Evolutionary conservation across 2,113 vertebrate species (phyloP).

Genomic region (Antigone vipio): DNA sequence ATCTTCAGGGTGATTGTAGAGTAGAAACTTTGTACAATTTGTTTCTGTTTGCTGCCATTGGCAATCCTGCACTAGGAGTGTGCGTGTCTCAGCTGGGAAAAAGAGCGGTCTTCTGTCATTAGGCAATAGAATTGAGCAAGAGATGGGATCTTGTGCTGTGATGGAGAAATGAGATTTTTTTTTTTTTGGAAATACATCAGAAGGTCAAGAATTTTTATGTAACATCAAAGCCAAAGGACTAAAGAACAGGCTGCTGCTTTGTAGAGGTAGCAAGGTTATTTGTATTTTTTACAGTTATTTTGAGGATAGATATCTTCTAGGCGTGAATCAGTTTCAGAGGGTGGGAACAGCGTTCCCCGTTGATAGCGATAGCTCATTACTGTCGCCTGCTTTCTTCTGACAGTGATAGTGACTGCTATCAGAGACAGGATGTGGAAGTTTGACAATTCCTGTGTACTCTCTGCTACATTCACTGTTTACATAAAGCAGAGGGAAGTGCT

Average conservation of each 20-base stretch:
- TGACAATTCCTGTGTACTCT: neutral
- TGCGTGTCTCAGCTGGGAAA: neutral
- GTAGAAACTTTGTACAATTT: neutral
- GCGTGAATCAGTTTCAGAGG: neutral
- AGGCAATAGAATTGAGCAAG: slow-evolving; percentile 1
- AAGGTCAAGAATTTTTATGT: neutral
- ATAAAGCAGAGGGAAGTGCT: neutral
- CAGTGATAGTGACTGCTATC: neutral
- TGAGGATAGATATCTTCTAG: neutral
- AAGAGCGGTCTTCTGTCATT: neutral
- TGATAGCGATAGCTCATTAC: neutral
- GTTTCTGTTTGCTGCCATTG: neutral
- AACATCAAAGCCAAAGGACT: neutral
- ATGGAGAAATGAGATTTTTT: neutral
- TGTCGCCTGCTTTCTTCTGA: neutral
- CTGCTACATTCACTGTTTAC: neutral
- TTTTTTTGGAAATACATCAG: neutral
- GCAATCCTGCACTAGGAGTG: neutral
- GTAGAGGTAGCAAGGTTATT: neutral
- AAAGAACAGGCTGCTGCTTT: neutral
- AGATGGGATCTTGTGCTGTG: neutral
- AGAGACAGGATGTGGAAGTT: neutral
- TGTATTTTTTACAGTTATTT: neutral
- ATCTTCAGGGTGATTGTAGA: neutral
- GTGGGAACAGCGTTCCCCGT: neutral